These are phyloP conservation scores for Cryptus viduatorius DNA, from an alignment of 2,888 invertebrate species.

Conservation along the genomic window DNA sequence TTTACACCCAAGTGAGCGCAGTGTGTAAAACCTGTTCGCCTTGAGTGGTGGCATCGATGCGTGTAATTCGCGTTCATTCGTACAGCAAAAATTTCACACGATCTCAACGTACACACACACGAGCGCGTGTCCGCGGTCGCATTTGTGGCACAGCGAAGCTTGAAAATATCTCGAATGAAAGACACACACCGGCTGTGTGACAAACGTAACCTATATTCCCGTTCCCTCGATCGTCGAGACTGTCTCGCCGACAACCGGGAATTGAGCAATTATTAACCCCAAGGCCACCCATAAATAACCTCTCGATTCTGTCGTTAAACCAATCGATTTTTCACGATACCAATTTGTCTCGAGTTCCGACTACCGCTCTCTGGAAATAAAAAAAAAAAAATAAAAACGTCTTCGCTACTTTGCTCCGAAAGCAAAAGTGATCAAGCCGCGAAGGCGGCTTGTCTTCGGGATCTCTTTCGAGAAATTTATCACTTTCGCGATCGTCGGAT, in stretches of 20 bases:
- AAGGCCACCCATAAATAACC: conserved; percentile 49
- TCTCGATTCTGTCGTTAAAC: conserved; percentile 14
- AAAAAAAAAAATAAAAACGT: neutral
- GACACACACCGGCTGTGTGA: conserved; percentile 13
- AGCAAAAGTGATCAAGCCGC: neutral
- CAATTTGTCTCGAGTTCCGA: neutral
- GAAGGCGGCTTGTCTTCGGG: neutral
- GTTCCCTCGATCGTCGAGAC: conserved; percentile 23
- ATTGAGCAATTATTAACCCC: conserved; percentile 48
- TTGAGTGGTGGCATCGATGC: conserved; percentile 52
- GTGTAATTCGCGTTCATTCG: conserved; percentile 61
- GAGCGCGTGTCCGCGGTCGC: neutral
- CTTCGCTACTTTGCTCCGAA: neutral
- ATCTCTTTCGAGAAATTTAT: conserved; percentile 19
- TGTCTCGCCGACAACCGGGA: neutral
- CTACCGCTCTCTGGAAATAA: neutral
- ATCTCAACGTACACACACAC: conserved; percentile 15
- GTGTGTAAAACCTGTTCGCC: conserved; percentile 48
- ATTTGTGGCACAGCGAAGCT: neutral
- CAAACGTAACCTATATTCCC: conserved; percentile 11
- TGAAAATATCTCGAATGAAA: neutral
- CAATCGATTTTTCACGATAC: conserved; percentile 8
- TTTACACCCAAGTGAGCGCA: conserved; percentile 60
- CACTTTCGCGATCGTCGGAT: neutral
- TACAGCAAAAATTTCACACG: conserved; percentile 45